Base-by-base conservation (phyloP, 2,888 invertebrate species). In the Stenotaenia linearis region DNA sequence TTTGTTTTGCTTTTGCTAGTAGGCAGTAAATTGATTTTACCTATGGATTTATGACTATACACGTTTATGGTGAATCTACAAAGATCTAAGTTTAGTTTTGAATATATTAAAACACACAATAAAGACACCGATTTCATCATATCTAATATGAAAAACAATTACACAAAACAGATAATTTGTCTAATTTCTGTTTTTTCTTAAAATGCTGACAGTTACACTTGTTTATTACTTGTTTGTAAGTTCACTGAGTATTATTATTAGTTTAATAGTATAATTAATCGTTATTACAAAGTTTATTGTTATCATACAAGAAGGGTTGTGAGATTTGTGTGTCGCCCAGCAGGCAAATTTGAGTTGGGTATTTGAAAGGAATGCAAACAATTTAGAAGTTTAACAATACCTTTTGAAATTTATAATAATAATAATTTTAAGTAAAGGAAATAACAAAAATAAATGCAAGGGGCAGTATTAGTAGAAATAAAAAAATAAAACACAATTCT, bases 361-460 rank as follows among this genome's bases (percentile, higher is more conserved):
- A 28, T 15, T 28, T 69, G 1, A 12, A 25, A 28, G 69, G 69
- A 69, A 28, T 28, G 25, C 69, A 69, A 28, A 69, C 28, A 69
- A 69, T 12, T 50, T 12, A 7, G n/a, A 69, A 28, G 69, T 69
- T 69, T 12, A 69, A 69, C 69, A 69, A 69, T 28, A 25, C 25
- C 23, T 23, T 69, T 69, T 6, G 0, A 69, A 69, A 25, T 69
- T n/a, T 12, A n/a, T n/a, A n/a, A n/a, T n/a, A n/a, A n/a, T n/a
- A n/a, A 56, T 9, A 4, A 56, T 50, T 50, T 50, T 50, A 56
- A 69, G 3, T 25, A 28, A 69, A 25, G 69, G 10, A 69, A 25
- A 69, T 61, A 61, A 61, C 61, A 69, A 25, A 45, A 45, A 69
- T 69, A 69, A 69, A 69, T 69, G 69, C 69, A 69, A 28, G 28